phyloP scores from a whole-genome alignment of 2,113 vertebrate species.

The Perca schrenkii region DNA sequence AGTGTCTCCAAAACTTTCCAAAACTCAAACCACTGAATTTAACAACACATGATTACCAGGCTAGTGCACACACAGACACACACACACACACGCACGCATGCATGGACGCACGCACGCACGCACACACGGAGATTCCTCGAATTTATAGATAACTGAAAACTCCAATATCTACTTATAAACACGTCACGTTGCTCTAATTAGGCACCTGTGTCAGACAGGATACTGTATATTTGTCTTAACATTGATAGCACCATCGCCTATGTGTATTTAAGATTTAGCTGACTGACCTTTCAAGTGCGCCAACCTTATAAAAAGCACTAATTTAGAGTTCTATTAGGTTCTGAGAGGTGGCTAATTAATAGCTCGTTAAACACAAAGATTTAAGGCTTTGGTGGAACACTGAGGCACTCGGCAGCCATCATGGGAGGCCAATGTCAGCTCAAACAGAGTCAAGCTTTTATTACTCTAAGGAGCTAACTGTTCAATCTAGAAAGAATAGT shows the following conservation, averaged over 20 bases:
- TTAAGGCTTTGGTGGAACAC: constrained; percentile 57
- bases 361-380: constrained; percentile 63
- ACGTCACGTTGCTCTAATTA: constrained; percentile 6
- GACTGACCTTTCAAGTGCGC: constrained; percentile 62
- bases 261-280: constrained; percentile 37
- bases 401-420: constrained; percentile 39
- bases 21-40: constrained; percentile 11
- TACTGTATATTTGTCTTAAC: constrained; percentile 25
- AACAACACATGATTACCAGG: neutral
- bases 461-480: constrained; percentile 6
- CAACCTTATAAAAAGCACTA: constrained; percentile 48
- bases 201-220: constrained; percentile 8
- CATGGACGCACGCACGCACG: too few species aligned
- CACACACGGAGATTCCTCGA: too few species aligned
- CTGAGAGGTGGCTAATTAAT: constrained; percentile 62
- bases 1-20: constrained; percentile 2
- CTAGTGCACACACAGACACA: neutral
- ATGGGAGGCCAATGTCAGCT: constrained; percentile 49
- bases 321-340: constrained; percentile 64
- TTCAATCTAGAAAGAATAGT: neutral
- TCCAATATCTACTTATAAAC: neutral
- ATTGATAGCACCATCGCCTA: neutral
- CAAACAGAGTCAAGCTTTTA: constrained; percentile 29
- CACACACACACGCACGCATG: neutral
- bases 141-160: too few species aligned